phyloP scores from a whole-genome alignment of 2,797 vertebrate genomes.

The Holocentrus rufus region DNA sequence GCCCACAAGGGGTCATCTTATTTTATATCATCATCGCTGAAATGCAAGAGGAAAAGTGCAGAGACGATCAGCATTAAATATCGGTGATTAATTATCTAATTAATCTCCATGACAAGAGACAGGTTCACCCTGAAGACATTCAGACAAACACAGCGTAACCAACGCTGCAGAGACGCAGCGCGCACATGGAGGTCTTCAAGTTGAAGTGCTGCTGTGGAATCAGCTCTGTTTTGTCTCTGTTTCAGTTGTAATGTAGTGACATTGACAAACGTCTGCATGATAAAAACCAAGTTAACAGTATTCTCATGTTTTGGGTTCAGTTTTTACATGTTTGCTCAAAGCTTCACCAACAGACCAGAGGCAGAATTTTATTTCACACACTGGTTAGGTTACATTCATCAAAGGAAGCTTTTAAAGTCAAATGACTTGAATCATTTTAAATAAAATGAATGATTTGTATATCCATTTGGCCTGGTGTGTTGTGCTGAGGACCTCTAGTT shows the following conservation, averaged over 20 bases:
- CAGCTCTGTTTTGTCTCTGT: constrained; percentile 2
- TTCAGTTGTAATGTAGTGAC: constrained; percentile 23
- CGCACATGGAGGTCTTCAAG: constrained; percentile 19
- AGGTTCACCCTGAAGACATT: constrained; percentile 26
- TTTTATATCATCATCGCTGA: constrained; percentile 31
- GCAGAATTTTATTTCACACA: constrained; percentile 58
- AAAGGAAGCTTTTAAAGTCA: constrained; percentile 3
- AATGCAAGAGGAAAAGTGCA: not conserved
- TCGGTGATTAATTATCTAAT: constrained; percentile 26
- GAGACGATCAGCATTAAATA: constrained; percentile 11
- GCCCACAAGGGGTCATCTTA: constrained; percentile 73
- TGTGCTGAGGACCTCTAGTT: constrained; percentile 20
- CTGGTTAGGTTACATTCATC: constrained; percentile 9
- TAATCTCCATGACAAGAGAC: constrained; percentile 23
- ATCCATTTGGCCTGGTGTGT: constrained; percentile 8
- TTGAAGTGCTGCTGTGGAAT: constrained; percentile 48
- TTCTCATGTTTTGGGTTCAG: constrained; percentile 54
- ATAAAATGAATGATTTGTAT: constrained; percentile 70
- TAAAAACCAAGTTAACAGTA: constrained; percentile 58
- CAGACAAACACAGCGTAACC: not conserved
- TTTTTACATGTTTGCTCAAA: constrained; percentile 49
- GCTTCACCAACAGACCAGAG: constrained; percentile 59
- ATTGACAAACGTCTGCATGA: constrained; percentile 48
- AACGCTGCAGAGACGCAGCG: constrained; percentile 5
- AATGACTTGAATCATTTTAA: constrained; percentile 67